Evolutionary conservation across 2,888 invertebrate genomes (phyloP).

Genomic region (Mimachlamys varia): DNA sequence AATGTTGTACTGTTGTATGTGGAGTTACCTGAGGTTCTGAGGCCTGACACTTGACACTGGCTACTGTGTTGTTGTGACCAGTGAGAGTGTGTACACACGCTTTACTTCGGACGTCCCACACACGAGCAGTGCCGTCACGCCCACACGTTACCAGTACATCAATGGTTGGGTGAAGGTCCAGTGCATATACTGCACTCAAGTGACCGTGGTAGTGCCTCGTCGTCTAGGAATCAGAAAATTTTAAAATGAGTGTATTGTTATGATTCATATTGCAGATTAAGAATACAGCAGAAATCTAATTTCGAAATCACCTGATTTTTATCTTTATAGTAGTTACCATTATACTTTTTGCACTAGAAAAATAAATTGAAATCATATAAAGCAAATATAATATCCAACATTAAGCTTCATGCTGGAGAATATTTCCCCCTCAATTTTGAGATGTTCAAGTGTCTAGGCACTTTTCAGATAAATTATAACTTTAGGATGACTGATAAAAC

Average conservation of each 20-base stretch:
- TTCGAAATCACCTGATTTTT: too few relatives aligned
- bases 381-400: too few relatives aligned
- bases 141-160: constrained; percentile 97
- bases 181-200: constrained; percentile 95
- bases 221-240: constrained; percentile 84
- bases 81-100: constrained; percentile 97
- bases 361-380: too few relatives aligned
- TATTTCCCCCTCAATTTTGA: too few relatives aligned
- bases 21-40: constrained; percentile 92
- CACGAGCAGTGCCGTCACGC: constrained; percentile 95
- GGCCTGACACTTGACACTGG: constrained; percentile 95
- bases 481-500: too few relatives aligned
- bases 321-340: too few relatives aligned
- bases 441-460: too few relatives aligned
- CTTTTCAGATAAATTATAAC: too few relatives aligned
- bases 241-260: background rate
- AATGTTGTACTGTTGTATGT: background rate
- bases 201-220: constrained; percentile 99
- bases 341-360: too few relatives aligned
- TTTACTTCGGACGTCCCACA: constrained; percentile 99
- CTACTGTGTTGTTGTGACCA: constrained; percentile 98
- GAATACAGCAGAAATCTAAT: too few relatives aligned
- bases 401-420: too few relatives aligned
- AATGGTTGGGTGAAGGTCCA: constrained; percentile 96
- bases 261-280: too few relatives aligned